A percentile compares a stretch with the other conserved stretches of the same genome.
Evolutionary conservation across 2,888 invertebrate species (phyloP).

Genomic region (Xanthia togata): DNA sequence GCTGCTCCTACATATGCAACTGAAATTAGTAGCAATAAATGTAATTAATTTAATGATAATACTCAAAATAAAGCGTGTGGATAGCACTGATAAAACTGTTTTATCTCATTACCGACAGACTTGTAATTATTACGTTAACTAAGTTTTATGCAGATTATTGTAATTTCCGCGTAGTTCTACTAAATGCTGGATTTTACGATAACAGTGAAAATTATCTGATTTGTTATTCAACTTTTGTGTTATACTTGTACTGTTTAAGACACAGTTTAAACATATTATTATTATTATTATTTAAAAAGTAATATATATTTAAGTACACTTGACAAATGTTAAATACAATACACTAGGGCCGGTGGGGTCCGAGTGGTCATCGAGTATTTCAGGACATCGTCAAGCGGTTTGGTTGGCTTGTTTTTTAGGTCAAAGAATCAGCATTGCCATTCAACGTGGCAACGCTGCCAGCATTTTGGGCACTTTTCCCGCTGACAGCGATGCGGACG

Average conservation of each 20-base stretch:
- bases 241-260: background rate
- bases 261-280: no score
- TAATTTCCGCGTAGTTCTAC: constrained; percentile 37
- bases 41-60: constrained; percentile 61
- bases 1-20: constrained; percentile 39
- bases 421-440: no score
- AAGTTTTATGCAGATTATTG: constrained; percentile 49
- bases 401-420: no score
- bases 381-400: no score
- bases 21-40: constrained; percentile 62
- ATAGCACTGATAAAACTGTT: constrained; percentile 56
- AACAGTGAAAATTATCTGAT: background rate
- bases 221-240: background rate
- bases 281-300: no score
- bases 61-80: constrained; percentile 57
- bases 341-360: no score
- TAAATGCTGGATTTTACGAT: constrained; percentile 1
- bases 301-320: no score
- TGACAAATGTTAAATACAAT: no score
- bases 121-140: constrained; percentile 52
- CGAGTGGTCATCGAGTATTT: no score
- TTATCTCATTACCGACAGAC: constrained; percentile 52
- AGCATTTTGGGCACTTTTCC: no score
- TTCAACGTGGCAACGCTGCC: no score
- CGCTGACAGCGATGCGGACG: no score